These are phyloP conservation scores for Agrochola circellaris DNA, from an alignment of 2,888 invertebrate species.

Conservation along the genomic window DNA sequence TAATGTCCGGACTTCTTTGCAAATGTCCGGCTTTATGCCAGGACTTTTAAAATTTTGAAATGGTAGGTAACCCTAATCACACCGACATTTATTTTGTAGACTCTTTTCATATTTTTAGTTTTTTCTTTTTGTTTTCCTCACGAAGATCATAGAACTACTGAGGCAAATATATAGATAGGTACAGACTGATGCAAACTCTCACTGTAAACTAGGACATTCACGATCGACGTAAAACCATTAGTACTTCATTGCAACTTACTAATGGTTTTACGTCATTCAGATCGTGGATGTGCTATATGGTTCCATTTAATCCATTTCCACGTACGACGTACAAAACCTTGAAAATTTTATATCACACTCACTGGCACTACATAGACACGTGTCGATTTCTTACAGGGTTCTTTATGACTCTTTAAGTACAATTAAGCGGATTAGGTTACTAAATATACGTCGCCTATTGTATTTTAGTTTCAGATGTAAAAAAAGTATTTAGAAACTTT, in stretches of 20 bases:
- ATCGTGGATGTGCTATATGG: neutral
- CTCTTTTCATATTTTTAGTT: neutral
- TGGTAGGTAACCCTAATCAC: neutral
- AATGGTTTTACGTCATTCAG: neutral
- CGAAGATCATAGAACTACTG: neutral
- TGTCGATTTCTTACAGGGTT: too few relatives aligned
- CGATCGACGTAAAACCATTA: neutral
- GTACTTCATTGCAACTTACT: neutral
- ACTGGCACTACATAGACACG: too few relatives aligned
- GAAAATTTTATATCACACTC: neutral
- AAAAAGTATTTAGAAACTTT: too few relatives aligned
- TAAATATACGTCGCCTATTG: too few relatives aligned
- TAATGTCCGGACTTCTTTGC: neutral
- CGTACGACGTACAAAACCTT: neutral
- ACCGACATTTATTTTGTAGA: neutral
- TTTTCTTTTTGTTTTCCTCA: too few relatives aligned
- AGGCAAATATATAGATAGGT: neutral
- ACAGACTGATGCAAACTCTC: neutral
- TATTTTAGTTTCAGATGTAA: too few relatives aligned
- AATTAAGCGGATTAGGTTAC: too few relatives aligned
- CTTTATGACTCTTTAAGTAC: too few relatives aligned
- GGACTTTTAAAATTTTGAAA: neutral
- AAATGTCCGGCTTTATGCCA: neutral
- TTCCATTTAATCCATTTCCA: too few relatives aligned
- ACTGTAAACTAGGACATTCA: neutral